Base-by-base conservation (phyloP, 2,888 invertebrate genomes). In the Aelia acuminata region DNA sequence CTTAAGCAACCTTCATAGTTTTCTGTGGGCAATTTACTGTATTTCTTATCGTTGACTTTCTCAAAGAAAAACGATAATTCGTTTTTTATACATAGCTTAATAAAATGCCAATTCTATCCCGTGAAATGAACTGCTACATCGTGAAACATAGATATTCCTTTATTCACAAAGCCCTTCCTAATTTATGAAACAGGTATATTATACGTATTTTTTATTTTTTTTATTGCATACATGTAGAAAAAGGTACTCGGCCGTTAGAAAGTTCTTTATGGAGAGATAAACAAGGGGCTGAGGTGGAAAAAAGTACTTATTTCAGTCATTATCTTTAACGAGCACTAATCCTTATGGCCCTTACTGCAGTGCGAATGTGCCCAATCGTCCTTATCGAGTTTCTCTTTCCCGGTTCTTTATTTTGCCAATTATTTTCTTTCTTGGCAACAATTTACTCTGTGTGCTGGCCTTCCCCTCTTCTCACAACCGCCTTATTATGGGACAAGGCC, bases 401-500 rank as follows among this genome's bases (percentile, higher is more conserved):
- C 35, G 35, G 18, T 80, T 80, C 43, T 80, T 80, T 80, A 80
- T 80, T 80, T 80, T 80, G 80, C 80, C 80, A 80, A 80, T 80
- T 80, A 80, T 80, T 80, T 80, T 80, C 80, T 43, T 70, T 80
- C 80, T 80, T 35, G 22, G n/a, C 43, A 80, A 80, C 43, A n/a
- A 18, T 15, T 63, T 63, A 26, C 26, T 57, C 1, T 70, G 31
- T 70, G 35, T 70, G 18, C 35, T 7, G 63, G 7, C 63, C 31
- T 70, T 43, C 43, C 43, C 43, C 43, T 13, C 0, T 8, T 20
- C 63, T 7, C 63, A 35, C 7, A 7, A 3, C n/a, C n/a, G n/a
- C 80, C 80, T 80, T 80, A 47, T 80, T 80, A 80, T 43, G 43
- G 39, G 43, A 39, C 43, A 3, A 3, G 43, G 80, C 43, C 43